Evolutionary conservation across 2,113 vertebrate genomes (phyloP).

Genomic region (Orthochromis indermauri): DNA sequence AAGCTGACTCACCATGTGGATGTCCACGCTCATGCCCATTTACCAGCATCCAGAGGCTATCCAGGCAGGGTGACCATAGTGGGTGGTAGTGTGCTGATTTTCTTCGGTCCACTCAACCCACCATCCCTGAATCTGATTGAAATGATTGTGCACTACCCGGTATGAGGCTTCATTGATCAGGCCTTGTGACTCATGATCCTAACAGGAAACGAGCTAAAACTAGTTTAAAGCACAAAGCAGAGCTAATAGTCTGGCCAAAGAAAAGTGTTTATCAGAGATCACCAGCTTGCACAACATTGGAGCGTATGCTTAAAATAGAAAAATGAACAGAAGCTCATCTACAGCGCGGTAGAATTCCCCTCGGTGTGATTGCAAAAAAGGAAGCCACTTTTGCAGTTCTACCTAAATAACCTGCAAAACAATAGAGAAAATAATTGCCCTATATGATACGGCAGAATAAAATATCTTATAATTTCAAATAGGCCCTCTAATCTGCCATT

Average conservation of each 20-base stretch:
- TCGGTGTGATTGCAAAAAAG: background rate
- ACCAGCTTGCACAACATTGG: background rate
- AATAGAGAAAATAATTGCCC: background rate
- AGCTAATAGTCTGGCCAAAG: background rate
- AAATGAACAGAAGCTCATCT: background rate
- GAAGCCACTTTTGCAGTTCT: background rate
- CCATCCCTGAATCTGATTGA: conserved; percentile 31
- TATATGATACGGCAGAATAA: background rate
- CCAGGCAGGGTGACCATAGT: background rate
- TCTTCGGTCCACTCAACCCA: conserved; percentile 26
- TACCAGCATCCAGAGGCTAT: conserved; percentile 24
- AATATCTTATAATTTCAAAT: background rate
- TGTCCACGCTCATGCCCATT: conserved; percentile 21
- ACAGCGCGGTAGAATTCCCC: background rate
- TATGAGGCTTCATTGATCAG: conserved; percentile 7
- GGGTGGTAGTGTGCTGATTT: conserved; percentile 28
- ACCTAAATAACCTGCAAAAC: background rate
- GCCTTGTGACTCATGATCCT: background rate
- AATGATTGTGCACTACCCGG: conserved; percentile 7
- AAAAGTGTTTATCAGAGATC: background rate
- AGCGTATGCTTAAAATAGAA: background rate
- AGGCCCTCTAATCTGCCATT: background rate
- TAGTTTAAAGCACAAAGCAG: background rate
- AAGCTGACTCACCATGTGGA: conserved; percentile 27
- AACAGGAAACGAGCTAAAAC: background rate